phyloP scores from a whole-genome alignment of 1,140 invertebrate genomes.

The Hypsibius dujardini region DNA sequence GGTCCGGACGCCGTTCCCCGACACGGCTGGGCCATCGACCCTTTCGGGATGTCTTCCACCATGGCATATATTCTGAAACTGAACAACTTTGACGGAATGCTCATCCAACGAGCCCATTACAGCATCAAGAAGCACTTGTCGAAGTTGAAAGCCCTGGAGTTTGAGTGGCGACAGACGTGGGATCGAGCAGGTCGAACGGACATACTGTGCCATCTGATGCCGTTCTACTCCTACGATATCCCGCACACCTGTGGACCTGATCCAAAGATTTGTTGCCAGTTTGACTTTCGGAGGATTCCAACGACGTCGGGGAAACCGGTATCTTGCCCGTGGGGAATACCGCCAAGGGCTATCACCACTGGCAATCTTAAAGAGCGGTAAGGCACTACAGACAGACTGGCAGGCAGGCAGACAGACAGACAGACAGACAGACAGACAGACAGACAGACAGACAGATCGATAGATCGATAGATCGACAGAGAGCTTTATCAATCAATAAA shows the following conservation, averaged over 20 bases:
- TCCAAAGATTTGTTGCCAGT: conserved; percentile 89
- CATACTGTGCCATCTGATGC: conserved; percentile 91
- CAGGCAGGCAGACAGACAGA: too few relatives aligned
- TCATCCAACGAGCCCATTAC: conserved; percentile 89
- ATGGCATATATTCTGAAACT: conserved; percentile 66
- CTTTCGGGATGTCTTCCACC: conserved; percentile 73
- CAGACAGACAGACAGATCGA: too few relatives aligned
- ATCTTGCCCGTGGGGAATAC: too few relatives aligned
- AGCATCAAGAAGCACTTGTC: conserved; percentile 79
- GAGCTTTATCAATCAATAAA: too few relatives aligned
- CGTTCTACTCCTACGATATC: conserved; percentile 94
- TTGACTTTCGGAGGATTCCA: too few relatives aligned
- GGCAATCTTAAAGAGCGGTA: too few relatives aligned
- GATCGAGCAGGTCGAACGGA: conserved; percentile 74
- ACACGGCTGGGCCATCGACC: conserved; percentile 97
- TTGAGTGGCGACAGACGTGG: too few relatives aligned
- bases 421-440: too few relatives aligned
- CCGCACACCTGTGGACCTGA: conserved; percentile 96
- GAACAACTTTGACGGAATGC: too few relatives aligned
- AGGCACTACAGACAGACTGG: too few relatives aligned
- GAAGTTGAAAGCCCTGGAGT: conserved; percentile 52
- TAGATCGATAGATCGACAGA: too few relatives aligned
- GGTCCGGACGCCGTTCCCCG: too few relatives aligned
- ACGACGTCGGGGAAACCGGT: conserved; percentile 50
- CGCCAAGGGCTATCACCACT: conserved; percentile 56